These are phyloP conservation scores for Ridgeia piscesae DNA, from an alignment of 1,140 invertebrate species.

Conservation along the genomic window DNA sequence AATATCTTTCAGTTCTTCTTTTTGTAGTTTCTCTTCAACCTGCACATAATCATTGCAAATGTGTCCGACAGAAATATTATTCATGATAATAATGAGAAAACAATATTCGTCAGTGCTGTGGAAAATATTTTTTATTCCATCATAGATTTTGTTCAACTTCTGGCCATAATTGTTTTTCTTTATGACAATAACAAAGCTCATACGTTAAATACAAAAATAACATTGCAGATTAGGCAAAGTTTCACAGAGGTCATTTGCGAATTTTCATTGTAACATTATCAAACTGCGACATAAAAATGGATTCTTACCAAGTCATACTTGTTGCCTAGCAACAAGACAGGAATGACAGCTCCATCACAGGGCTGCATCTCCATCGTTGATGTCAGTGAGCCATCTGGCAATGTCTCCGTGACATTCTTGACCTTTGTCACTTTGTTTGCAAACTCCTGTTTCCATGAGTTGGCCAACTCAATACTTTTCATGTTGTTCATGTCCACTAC, in stretches of 20 bases:
- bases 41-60: conserved; percentile 20
- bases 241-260: too few relatives aligned
- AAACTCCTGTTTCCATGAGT: conserved; percentile 46
- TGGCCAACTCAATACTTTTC: conserved; percentile 44
- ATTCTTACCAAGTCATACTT: conserved; percentile 49
- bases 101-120: neutral
- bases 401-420: conserved; percentile 12
- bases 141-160: too few relatives aligned
- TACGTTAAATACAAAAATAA: too few relatives aligned
- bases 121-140: neutral
- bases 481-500: conserved; percentile 45
- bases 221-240: too few relatives aligned
- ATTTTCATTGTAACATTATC: too few relatives aligned
- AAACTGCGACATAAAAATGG: neutral
- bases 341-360: conserved; percentile 27
- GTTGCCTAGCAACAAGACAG: conserved; percentile 49
- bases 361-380: neutral
- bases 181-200: too few relatives aligned
- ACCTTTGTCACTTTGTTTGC: conserved; percentile 40
- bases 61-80: neutral
- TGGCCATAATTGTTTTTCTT: too few relatives aligned
- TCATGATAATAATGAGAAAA: neutral
- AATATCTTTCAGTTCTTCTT: conserved; percentile 29
- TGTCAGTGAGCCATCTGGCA: neutral
- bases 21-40: conserved; percentile 34